These are phyloP conservation scores for Squalus acanthias DNA, from an alignment of 2,797 vertebrate species.

Conservation along the genomic window DNA sequence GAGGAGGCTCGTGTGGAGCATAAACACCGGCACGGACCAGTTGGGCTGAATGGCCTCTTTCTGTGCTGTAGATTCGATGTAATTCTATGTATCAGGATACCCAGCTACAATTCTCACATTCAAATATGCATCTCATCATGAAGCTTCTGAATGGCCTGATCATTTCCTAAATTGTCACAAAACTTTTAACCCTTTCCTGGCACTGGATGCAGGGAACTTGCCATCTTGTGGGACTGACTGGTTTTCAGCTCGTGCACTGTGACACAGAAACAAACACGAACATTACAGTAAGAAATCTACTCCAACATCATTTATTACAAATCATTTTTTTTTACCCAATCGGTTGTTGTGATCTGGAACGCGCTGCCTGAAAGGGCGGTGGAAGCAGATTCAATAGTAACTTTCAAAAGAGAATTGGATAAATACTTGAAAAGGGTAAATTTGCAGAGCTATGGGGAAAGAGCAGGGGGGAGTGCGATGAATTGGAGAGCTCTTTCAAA, in stretches of 20 bases:
- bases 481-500: neutral
- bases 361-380: neutral
- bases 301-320: neutral
- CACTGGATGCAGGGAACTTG: neutral
- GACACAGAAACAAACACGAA: neutral
- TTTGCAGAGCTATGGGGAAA: neutral
- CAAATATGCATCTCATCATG: constrained; percentile 41
- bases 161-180: constrained; percentile 41
- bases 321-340: neutral
- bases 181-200: constrained; percentile 42
- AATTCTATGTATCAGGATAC: neutral
- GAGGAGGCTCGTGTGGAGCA: too few species aligned
- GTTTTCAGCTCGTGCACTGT: too few species aligned
- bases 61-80: too few species aligned
- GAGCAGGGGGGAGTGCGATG: neutral
- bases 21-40: too few species aligned
- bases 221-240: too few species aligned
- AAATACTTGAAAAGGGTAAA: neutral
- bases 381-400: neutral
- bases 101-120: neutral
- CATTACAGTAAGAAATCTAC: neutral
- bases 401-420: neutral
- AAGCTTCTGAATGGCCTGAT: constrained; percentile 44
- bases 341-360: neutral
- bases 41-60: too few species aligned